phyloP scores from a whole-genome alignment of 2,888 invertebrate genomes.

The Acrobasis suavella region DNA sequence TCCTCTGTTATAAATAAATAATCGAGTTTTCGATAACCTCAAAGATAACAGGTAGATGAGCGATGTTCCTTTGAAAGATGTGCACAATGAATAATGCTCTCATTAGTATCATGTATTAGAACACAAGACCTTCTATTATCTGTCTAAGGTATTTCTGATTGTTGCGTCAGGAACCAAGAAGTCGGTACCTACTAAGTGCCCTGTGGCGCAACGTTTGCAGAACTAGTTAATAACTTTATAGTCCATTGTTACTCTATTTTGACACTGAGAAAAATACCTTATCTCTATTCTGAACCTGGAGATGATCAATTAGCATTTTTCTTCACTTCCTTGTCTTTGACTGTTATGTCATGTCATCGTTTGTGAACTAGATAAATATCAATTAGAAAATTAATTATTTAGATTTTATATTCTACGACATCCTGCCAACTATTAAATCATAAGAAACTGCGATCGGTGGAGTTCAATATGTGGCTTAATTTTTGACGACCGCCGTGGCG shows the following conservation, averaged over 20 bases:
- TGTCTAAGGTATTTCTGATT: conserved; percentile 25
- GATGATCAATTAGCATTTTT: conserved; percentile 9
- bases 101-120: conserved; percentile 29
- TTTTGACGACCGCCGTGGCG: too few species aligned
- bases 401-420: conserved; percentile 2
- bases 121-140: conserved; percentile 28
- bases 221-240: conserved; percentile 40
- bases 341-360: conserved; percentile 4
- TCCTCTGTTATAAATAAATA: background rate
- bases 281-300: conserved; percentile 1
- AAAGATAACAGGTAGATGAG: conserved; percentile 27
- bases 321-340: background rate
- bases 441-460: background rate
- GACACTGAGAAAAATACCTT: conserved; percentile 10
- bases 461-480: background rate
- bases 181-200: conserved; percentile 22
- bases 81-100: conserved; percentile 30
- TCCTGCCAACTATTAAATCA: background rate
- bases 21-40: conserved; percentile 26
- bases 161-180: conserved; percentile 31
- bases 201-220: conserved; percentile 33
- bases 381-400: conserved; percentile 10
- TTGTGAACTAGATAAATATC: conserved; percentile 8
- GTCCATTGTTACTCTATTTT: conserved; percentile 34
- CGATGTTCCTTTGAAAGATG: conserved; percentile 30